These are phyloP conservation scores for Tipula confusa DNA, from an alignment of 2,888 invertebrate genomes.

Conservation along the genomic window DNA sequence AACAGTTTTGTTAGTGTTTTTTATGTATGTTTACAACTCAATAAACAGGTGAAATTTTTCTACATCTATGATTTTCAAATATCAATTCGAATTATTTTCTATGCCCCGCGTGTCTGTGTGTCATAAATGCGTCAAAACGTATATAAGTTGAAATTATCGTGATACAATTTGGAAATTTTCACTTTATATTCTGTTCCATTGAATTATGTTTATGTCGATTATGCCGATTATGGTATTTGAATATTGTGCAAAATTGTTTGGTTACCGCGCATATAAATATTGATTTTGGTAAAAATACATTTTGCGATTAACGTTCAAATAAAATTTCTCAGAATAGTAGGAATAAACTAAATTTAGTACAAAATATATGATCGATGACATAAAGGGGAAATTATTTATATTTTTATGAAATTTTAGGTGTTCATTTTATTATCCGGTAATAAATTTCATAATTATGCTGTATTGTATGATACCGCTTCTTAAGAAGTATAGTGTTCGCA, in stretches of 20 bases:
- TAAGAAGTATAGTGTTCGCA: background rate
- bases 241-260: background rate
- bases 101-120: background rate
- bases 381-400: background rate
- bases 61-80: background rate
- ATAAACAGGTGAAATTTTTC: conserved; percentile 1
- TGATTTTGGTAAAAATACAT: background rate
- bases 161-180: background rate
- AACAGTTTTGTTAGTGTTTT: background rate
- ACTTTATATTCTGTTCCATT: background rate
- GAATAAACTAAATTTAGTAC: background rate
- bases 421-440: background rate
- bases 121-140: background rate
- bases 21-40: background rate
- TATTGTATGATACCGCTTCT: background rate
- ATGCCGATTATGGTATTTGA: background rate
- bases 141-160: background rate
- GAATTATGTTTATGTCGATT: background rate
- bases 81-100: background rate
- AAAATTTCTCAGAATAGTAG: background rate
- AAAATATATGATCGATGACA: background rate
- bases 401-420: background rate
- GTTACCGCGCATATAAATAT: background rate
- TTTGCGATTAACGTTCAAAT: background rate
- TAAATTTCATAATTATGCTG: background rate